phyloP scores from a whole-genome alignment of 2,888 invertebrate species.

The Conops quadrifasciatus region DNA sequence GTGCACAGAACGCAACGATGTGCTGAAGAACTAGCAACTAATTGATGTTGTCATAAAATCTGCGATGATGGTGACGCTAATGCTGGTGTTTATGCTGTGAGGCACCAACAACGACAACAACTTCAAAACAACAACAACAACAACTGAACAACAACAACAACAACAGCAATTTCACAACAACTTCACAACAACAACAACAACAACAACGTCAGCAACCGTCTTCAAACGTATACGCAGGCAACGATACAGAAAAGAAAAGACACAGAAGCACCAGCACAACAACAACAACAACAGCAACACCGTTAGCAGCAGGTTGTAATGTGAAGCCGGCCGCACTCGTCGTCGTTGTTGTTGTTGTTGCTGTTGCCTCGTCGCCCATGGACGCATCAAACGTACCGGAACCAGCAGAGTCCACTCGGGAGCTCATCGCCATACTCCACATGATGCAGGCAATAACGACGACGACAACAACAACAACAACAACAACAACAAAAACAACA shows the following conservation, averaged over 20 bases:
- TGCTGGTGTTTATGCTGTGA: not conserved
- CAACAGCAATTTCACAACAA: constrained; percentile 1
- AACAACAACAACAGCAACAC: constrained; percentile 5
- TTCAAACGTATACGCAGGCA: too few relatives aligned
- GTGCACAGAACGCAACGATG: not conserved
- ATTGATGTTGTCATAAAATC: constrained; percentile 12
- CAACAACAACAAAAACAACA: constrained; percentile 12
- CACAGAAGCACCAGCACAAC: not conserved
- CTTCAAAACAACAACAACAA: not conserved
- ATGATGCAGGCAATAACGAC: constrained; percentile 25
- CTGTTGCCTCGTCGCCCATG: not conserved
- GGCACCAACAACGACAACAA: not conserved
- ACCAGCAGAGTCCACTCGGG: not conserved
- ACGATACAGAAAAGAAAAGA: too few relatives aligned
- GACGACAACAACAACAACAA: constrained; percentile 8
- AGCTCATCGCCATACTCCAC: constrained; percentile 13
- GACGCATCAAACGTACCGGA: not conserved
- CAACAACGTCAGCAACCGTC: not conserved
- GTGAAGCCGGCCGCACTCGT: not conserved
- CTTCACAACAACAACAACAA: not conserved
- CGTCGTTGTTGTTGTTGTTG: not conserved
- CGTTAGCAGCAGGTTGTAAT: not conserved
- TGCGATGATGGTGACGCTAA: constrained; percentile 12
- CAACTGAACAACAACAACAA: not conserved
- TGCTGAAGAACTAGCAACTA: constrained; percentile 2